These are phyloP conservation scores for Heterotilapia buettikoferi DNA, from an alignment of 2,113 vertebrate species.

Conservation along the genomic window DNA sequence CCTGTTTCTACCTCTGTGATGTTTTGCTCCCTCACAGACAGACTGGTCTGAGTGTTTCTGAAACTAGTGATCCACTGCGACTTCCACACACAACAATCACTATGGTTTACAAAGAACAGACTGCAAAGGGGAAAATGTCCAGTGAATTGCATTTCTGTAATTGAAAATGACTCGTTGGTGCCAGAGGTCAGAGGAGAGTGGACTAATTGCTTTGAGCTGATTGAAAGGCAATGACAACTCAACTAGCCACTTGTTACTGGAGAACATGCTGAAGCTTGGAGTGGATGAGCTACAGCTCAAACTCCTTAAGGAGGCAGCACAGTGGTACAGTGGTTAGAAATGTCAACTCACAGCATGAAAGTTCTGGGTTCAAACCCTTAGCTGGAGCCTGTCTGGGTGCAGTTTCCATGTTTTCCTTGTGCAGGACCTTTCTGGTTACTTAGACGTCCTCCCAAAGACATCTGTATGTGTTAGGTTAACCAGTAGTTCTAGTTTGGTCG, in stretches of 20 bases:
- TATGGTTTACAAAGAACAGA: background rate
- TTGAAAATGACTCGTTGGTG: background rate
- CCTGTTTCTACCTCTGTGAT: slow-evolving; percentile 50
- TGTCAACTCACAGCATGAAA: background rate
- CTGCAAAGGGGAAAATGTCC: background rate
- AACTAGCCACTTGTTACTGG: background rate
- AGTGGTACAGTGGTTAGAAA: background rate
- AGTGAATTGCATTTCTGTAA: background rate
- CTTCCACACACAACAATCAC: background rate
- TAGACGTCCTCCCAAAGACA: background rate
- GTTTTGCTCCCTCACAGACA: slow-evolving; percentile 45
- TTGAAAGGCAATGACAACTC: background rate
- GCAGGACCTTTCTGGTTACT: background rate
- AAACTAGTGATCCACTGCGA: background rate
- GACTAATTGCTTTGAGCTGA: background rate
- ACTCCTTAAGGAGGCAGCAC: background rate
- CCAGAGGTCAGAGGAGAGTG: fast-evolving
- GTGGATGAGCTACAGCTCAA: background rate
- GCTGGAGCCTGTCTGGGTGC: background rate
- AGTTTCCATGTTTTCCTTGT: background rate
- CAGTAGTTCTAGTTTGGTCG: background rate
- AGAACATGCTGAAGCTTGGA: background rate
- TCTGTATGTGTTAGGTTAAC: background rate
- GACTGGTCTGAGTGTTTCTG: background rate
- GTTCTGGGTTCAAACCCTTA: background rate